Evolutionary conservation across 2,113 vertebrate species (phyloP).

Genomic region (Meriones unguiculatus): DNA sequence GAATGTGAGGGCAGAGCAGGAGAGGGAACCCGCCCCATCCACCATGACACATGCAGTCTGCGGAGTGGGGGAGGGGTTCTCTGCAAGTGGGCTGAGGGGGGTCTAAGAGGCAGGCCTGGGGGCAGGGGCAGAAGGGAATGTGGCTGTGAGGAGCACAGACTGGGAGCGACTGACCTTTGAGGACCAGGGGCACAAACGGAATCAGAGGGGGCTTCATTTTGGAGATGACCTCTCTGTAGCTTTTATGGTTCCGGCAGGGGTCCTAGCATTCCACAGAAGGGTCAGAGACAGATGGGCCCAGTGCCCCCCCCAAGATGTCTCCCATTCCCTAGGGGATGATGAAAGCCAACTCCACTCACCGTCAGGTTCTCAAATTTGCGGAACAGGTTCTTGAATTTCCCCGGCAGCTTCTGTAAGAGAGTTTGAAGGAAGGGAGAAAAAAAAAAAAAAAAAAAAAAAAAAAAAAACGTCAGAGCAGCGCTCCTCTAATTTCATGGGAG

Average conservation of each 20-base stretch:
- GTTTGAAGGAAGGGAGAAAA: background rate
- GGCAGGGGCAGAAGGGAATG: background rate
- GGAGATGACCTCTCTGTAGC: slow-evolving; percentile 95
- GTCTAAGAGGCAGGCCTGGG: background rate
- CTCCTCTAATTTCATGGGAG: slow-evolving; percentile 7
- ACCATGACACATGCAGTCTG: background rate
- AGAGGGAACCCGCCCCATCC: no score
- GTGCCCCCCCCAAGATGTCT: background rate
- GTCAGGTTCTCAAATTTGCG: slow-evolving; percentile 96
- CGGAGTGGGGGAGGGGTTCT: background rate
- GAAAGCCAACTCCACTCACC: slow-evolving; percentile 86
- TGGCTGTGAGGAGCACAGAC: no score
- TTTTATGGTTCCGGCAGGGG: slow-evolving; percentile 97
- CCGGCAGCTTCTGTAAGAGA: slow-evolving; percentile 93
- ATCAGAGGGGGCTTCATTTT: slow-evolving; percentile 96
- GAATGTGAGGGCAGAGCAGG: background rate
- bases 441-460: background rate
- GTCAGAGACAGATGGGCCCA: background rate
- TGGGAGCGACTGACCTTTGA: slow-evolving; percentile 89
- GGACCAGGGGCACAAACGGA: slow-evolving; percentile 96
- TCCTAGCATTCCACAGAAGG: slow-evolving; percentile 86
- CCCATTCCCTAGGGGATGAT: background rate
- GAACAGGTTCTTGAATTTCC: slow-evolving; percentile 98
- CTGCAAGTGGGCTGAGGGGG: background rate
- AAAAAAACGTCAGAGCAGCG: background rate